phyloP scores from a whole-genome alignment of 2,797 vertebrate genomes.

The Sebastes diaconus region DNA sequence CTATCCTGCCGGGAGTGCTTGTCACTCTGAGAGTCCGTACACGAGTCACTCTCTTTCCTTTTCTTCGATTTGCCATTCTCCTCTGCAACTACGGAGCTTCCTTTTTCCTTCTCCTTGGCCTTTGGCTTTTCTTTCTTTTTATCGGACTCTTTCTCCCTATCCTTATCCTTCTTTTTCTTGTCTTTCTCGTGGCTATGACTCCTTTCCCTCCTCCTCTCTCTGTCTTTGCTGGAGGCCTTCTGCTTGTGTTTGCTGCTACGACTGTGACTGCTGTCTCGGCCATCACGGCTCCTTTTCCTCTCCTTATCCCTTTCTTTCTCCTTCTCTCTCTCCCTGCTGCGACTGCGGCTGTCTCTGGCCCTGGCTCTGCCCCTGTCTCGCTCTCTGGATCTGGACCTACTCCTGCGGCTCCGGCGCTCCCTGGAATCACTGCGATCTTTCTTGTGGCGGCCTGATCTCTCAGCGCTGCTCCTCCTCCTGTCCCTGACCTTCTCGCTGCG shows the following conservation, averaged over 20 bases:
- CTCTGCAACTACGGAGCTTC: constrained; percentile 80
- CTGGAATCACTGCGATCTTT: constrained; percentile 86
- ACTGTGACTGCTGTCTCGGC: constrained; percentile 86
- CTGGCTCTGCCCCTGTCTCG: constrained; percentile 85
- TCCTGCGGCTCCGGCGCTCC: constrained; percentile 83
- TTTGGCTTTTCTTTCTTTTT: constrained; percentile 85
- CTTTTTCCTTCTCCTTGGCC: constrained; percentile 81
- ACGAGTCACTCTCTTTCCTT: constrained; percentile 82
- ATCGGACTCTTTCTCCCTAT: constrained; percentile 84
- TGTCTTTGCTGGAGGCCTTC: constrained; percentile 91
- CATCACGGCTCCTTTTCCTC: constrained; percentile 87
- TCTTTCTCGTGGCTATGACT: constrained; percentile 91
- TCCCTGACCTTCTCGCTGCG: constrained; percentile 88
- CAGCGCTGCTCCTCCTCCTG: constrained; percentile 87
- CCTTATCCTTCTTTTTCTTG: constrained; percentile 91
- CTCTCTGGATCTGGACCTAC: constrained; percentile 88
- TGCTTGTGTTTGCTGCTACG: constrained; percentile 91
- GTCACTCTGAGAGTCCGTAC: constrained; percentile 86
- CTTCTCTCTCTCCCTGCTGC: constrained; percentile 87
- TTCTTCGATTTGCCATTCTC: constrained; percentile 85
- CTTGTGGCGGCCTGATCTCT: constrained; percentile 88
- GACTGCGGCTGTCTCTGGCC: constrained; percentile 83
- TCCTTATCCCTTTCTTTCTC: constrained; percentile 90
- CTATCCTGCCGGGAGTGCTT: constrained; percentile 90
- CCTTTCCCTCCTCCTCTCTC: constrained; percentile 89